Base-by-base conservation (phyloP, 2,113 vertebrate genomes). In the Plectropomus leopardus region DNA sequence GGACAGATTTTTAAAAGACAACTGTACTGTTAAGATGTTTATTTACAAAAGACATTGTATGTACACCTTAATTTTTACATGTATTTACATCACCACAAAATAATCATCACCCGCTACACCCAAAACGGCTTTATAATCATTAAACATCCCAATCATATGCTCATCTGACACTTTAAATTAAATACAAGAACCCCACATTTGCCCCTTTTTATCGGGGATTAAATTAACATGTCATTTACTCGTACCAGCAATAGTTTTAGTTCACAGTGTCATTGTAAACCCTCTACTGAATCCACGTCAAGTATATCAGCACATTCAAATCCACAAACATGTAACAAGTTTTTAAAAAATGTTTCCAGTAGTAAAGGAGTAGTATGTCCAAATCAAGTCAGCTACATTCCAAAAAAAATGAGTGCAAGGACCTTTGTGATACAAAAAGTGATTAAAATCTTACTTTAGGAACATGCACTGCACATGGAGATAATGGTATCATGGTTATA, bases 231-330 rank as follows among this genome's bases (percentile, higher is more conserved):
- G 54, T 72, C 69, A 68, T 59, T 55, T 54, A 70, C 45, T 87
- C 66, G 92, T 95, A 95, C 93, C 93, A 92, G 88, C 88, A 93
- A 85, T 60, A 83, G 76, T 82, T 83, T 89, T 55, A 77, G 81
- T 94, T 94, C 93, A 94, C 93, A 94, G 93, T 92, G 88, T 92
- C 81, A 83, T 78, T 82, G 76, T 86, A 92, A 87, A 93, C 87
- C 78, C 85, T 91, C 75, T 72, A 78, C 74, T 78, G 59, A 86
- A 87, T 81, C 83, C 67, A 86, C 26, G 71, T 94, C 90, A 92
- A 94, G 89, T 93, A 89, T 87, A 79, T 86, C 85, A 89, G 88
- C 83, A 88, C 58, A 88, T 92, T 87, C 80, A 82, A 83, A 91
- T 82, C 45, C 65, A 88, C 5, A 82, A 51, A 74, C 13, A 26